These are phyloP conservation scores for Plagodis pulveraria DNA, from an alignment of 2,888 invertebrate genomes.

Conservation along the genomic window DNA sequence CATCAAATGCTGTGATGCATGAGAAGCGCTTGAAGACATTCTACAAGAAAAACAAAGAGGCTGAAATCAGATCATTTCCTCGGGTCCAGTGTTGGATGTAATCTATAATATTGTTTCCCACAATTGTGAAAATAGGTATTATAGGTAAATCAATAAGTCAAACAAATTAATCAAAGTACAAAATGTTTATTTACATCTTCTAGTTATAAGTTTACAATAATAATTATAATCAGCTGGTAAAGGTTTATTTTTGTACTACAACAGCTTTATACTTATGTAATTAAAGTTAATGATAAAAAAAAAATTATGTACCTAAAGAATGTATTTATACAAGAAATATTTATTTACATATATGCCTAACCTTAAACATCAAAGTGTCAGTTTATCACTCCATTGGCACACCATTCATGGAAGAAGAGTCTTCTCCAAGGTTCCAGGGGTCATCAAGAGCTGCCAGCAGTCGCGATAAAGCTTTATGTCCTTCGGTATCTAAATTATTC, in stretches of 20 bases:
- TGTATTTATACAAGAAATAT: slow-evolving; percentile 1
- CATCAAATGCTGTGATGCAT: slow-evolving; percentile 83
- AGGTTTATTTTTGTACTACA: slow-evolving; percentile 3
- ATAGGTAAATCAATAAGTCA: too few species aligned
- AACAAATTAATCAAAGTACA: not conserved
- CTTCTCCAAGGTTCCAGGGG: slow-evolving; percentile 79
- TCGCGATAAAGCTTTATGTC: slow-evolving; percentile 72
- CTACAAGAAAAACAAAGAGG: slow-evolving; percentile 58
- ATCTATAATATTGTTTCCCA: too few species aligned
- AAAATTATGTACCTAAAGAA: not conserved
- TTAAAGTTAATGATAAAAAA: not conserved
- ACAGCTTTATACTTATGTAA: not conserved
- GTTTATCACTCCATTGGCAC: slow-evolving; percentile 61
- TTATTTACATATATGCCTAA: slow-evolving; percentile 15
- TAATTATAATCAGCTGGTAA: not conserved
- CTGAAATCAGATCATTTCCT: slow-evolving; percentile 60
- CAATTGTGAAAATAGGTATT: too few species aligned
- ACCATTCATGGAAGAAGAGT: slow-evolving; percentile 54
- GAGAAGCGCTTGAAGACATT: slow-evolving; percentile 69
- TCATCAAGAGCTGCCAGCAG: slow-evolving; percentile 73
- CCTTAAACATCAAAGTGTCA: slow-evolving; percentile 20
- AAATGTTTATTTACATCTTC: not conserved
- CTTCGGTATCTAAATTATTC: slow-evolving; percentile 72
- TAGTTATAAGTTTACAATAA: slow-evolving; percentile 1
- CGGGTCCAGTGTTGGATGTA: slow-evolving; percentile 69